These are phyloP conservation scores for Plebejus anna DNA, from an alignment of 2,888 invertebrate genomes.

Conservation along the genomic window DNA sequence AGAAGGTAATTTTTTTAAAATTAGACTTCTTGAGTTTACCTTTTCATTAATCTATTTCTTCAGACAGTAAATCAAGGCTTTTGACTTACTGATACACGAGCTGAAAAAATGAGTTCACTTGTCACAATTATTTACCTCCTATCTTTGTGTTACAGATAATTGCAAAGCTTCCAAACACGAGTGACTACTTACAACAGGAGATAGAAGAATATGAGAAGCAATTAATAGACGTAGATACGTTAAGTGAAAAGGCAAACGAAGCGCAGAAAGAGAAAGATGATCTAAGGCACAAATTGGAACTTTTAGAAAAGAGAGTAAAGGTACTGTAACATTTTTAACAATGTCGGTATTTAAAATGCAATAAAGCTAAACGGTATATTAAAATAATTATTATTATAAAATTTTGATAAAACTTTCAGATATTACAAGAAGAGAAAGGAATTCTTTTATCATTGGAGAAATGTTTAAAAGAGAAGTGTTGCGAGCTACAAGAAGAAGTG, in stretches of 20 bases:
- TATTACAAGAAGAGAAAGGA: conserved; percentile 88
- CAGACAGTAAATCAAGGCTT: not conserved
- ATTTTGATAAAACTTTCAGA: conserved; percentile 59
- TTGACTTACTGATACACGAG: not conserved
- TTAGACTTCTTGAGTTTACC: no score
- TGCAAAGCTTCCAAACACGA: conserved; percentile 81
- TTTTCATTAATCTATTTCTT: not conserved
- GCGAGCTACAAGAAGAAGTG: conserved; percentile 86
- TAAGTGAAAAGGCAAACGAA: conserved; percentile 84
- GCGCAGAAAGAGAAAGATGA: conserved; percentile 84
- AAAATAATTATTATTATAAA: not conserved
- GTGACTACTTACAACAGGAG: conserved; percentile 83
- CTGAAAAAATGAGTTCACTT: not conserved
- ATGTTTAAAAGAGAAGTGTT: conserved; percentile 87
- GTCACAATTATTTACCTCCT: not conserved
- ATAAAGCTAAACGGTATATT: not conserved
- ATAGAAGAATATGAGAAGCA: conserved; percentile 88
- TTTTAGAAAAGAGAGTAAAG: conserved; percentile 86
- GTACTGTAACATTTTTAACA: conserved; percentile 49
- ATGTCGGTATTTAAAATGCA: not conserved
- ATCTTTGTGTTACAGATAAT: conserved; percentile 74
- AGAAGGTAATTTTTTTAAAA: conserved; percentile 66
- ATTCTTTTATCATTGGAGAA: conserved; percentile 86
- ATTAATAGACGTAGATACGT: conserved; percentile 88
- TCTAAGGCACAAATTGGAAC: conserved; percentile 83